Percentiles rank a stretch among this genome's conserved stretches.
These are phyloP conservation scores for Ephialtes manifestator DNA, from an alignment of 2,888 invertebrate species.

Conservation along the genomic window DNA sequence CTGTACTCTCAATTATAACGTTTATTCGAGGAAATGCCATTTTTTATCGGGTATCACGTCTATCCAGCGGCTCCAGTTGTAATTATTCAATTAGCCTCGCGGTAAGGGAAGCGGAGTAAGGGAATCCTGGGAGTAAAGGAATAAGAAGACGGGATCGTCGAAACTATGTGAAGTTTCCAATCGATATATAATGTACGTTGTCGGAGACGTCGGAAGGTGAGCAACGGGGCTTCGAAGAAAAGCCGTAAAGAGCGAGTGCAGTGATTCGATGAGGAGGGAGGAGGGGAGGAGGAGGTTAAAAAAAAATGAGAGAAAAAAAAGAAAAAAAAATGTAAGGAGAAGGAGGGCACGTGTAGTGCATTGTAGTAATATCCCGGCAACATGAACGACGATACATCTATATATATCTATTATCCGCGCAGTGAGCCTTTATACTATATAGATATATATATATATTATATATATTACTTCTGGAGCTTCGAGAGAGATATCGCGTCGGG, in stretches of 20 bases:
- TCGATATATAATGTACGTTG: slow-evolving; percentile 63
- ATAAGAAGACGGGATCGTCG: slow-evolving; percentile 32
- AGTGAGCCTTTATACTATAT: slow-evolving; percentile 20
- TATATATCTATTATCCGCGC: slow-evolving; percentile 41
- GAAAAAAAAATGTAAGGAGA: background rate
- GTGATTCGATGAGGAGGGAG: slow-evolving; percentile 53
- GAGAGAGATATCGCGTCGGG: slow-evolving; percentile 52
- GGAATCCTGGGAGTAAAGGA: slow-evolving; percentile 27
- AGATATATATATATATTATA: slow-evolving; percentile 13
- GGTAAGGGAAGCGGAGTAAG: slow-evolving; percentile 15
- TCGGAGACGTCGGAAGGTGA: slow-evolving; percentile 47
- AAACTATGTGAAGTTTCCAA: slow-evolving; percentile 67
- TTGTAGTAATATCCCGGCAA: slow-evolving; percentile 26
- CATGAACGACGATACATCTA: slow-evolving; percentile 31
- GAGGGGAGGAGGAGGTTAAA: slow-evolving; percentile 27
- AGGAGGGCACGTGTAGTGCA: slow-evolving; percentile 54
- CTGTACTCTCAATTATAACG: slow-evolving; percentile 13
- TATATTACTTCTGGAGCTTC: slow-evolving; percentile 21
- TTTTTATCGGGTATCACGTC: slow-evolving; percentile 41
- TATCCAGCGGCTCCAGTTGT: slow-evolving; percentile 38
- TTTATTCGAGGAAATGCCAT: slow-evolving; percentile 49
- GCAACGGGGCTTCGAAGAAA: slow-evolving; percentile 62
- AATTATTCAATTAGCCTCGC: slow-evolving; percentile 64
- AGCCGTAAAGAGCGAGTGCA: slow-evolving; percentile 65
- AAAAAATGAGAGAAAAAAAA: background rate